phyloP scores from a whole-genome alignment of 2,888 invertebrate species.

The Silvanus unidentatus region DNA sequence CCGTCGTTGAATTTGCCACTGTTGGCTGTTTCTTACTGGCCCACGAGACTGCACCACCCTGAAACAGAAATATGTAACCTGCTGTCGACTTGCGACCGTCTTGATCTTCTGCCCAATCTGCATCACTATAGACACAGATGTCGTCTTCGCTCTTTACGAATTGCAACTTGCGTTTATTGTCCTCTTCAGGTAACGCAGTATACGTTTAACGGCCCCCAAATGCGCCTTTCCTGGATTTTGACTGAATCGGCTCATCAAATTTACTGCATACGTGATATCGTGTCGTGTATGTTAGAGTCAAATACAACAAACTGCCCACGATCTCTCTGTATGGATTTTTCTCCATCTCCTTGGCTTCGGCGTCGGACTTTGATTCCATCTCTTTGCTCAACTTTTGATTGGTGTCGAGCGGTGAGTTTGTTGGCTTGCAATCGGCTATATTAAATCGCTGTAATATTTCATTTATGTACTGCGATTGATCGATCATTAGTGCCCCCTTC shows the following conservation, averaged over 20 bases:
- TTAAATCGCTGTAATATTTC: neutral
- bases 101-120: slow-evolving; percentile 1
- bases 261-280: neutral
- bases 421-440: neutral
- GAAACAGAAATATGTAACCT: neutral
- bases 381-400: neutral
- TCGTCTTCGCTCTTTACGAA: too few species aligned
- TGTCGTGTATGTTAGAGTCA: neutral
- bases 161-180: neutral
- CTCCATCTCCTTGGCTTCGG: neutral
- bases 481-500: neutral
- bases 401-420: neutral
- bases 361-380: neutral
- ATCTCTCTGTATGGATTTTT: neutral
- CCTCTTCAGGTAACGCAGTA: neutral
- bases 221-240: neutral
- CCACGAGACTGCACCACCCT: neutral
- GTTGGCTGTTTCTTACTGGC: neutral
- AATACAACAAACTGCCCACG: neutral
- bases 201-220: neutral
- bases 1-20: neutral
- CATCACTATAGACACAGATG: too few species aligned
- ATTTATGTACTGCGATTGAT: neutral
- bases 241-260: neutral
- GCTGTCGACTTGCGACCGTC: neutral